Evolutionary conservation across 2,888 invertebrate genomes (phyloP), one percentile per base, ranked within the genome.

Genomic region (Sphaeridia pumilis): DNA sequence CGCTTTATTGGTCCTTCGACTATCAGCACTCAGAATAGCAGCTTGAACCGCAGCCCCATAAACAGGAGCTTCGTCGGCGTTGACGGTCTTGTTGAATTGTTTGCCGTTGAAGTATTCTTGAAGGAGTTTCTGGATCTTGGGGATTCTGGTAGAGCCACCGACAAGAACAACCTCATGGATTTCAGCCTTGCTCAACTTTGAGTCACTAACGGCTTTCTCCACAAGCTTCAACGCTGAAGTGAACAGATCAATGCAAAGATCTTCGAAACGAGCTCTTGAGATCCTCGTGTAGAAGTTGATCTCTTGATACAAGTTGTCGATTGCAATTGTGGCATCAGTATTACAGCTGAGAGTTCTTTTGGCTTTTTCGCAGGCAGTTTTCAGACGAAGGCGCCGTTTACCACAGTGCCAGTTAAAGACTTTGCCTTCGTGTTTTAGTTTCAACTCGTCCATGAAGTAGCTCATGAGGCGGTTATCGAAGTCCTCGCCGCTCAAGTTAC

Each of bases 381-480:
- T n/a, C 10, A 31, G 31, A 31, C 31, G 31, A 31, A 31, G 31
- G 14, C 31, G 31, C 14, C 31, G 7, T 7, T 10, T 7, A 10
- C 10, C 31, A 7, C 31, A 14, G 31, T 7, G 14, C 10, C 14
- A 10, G 31, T 7, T 10, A 14, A 7, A 10, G 10, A 31, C 14
- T 7, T 31, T 14, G 10, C 14, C 14, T 14, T 31, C 14, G 31
- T 31, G 14, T 14, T 31, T 31, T 31, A 7, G 7, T 7, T 75
- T 72, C 67, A 87, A 87, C 69, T 88, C 87, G 58, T 83, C 78
- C 4, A 78, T 76, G 66, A 88, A 84, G 67, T 84, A 80, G 58
- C 80, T 81, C 1, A 88, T 84, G 71, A 88, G 73, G 49, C 86
- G 77, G 67, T 79, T 83, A 65, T 77, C 77, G 57, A 77, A 77